Evolutionary conservation across 2,888 invertebrate species (phyloP).

Genomic region (Opisthograptis luteolata): DNA sequence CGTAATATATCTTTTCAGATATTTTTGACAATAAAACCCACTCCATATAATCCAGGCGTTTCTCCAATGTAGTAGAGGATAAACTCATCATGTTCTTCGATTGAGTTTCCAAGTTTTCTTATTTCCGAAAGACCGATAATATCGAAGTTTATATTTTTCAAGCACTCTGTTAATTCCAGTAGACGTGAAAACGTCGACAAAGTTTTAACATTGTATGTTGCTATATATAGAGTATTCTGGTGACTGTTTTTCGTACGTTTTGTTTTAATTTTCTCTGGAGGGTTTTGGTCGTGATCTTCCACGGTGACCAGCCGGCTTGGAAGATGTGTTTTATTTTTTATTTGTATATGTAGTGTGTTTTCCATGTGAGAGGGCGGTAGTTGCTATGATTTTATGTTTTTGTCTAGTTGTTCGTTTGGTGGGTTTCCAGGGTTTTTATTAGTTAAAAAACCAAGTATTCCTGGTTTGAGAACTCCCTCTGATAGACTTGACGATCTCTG

Average conservation of each 20-base stretch:
- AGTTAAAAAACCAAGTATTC: background rate
- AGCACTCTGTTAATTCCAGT: conserved; percentile 18
- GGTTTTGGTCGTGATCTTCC: no score
- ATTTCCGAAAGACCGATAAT: conserved; percentile 28
- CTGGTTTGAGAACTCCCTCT: conserved; percentile 9
- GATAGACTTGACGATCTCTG: conserved; percentile 4
- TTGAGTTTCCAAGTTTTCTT: conserved; percentile 16
- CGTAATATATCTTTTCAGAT: conserved; percentile 19
- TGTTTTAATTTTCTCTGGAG: no score
- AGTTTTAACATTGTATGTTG: conserved; percentile 3
- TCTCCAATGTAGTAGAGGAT: conserved; percentile 21
- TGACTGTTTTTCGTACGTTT: background rate
- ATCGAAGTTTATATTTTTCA: conserved; percentile 24
- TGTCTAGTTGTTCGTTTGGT: background rate
- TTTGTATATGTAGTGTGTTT: background rate
- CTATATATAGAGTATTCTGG: background rate
- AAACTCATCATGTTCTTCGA: conserved; percentile 23
- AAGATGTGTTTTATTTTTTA: background rate
- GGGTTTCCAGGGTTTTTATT: background rate
- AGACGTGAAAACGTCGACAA: conserved; percentile 12
- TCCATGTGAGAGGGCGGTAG: no score
- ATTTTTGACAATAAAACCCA: conserved; percentile 28
- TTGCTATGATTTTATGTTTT: conserved; percentile 5
- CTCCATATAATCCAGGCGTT: conserved; percentile 23
- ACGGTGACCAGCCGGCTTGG: no score